Percentiles rank a stretch among this genome's conserved stretches.
Conservation (phyloP, 2,113 vertebrate species). For the Ceyx melanurus region DNA sequence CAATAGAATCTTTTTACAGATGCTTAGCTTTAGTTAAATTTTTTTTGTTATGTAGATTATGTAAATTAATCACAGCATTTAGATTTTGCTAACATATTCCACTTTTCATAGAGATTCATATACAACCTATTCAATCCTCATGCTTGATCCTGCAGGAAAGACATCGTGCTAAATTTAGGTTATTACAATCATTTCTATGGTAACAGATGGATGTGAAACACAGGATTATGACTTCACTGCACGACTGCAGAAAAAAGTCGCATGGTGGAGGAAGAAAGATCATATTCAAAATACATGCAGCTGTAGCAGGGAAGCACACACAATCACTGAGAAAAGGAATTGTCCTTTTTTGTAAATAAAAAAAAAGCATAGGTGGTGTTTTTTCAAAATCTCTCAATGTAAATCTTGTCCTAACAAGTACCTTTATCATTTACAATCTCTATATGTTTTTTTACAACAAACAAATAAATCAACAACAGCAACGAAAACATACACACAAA, state of each 20-base stretch:
- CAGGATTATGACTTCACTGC: constrained; percentile 70
- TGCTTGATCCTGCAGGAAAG: constrained; percentile 61
- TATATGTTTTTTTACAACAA: background rate
- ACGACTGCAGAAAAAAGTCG: constrained; percentile 56
- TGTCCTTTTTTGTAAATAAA: background rate
- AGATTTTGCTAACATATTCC: background rate
- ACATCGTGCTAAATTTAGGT: constrained; percentile 64
- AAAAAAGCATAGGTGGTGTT: rapidly evolving
- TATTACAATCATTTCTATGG: constrained; percentile 72
- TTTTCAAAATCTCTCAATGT: background rate
- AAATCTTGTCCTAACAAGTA: background rate
- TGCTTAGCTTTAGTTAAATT: background rate
- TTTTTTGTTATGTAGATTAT: background rate
- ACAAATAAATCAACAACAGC: too few species aligned
- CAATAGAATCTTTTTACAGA: background rate
- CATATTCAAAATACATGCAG: constrained; percentile 46
- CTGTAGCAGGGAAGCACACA: constrained; percentile 3
- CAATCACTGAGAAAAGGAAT: background rate
- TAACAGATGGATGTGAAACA: constrained; percentile 71
- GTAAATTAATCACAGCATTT: constrained; percentile 10
- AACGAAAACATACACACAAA: too few species aligned
- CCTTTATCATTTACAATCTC: background rate
- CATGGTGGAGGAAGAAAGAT: constrained; percentile 27
- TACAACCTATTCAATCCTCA: constrained; percentile 36
- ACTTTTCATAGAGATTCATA: constrained; percentile 24